Base-by-base conservation (phyloP, 30 jellyfish, hydroid and myxozoan species). In the Aurelia coerulea region DNA sequence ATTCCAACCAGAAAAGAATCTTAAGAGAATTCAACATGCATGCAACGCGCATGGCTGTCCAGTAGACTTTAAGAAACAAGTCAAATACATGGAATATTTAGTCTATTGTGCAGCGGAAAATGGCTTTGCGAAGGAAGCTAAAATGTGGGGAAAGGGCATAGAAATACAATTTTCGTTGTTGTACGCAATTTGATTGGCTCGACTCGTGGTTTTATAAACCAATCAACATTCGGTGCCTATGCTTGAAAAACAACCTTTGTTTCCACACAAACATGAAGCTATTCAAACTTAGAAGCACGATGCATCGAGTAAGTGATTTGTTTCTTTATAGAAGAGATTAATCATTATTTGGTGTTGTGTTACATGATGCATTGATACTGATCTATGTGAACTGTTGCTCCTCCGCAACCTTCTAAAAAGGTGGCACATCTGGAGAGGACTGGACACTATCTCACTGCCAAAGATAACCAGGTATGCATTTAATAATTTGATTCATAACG, bases 371-470 rank as follows among this genome's bases (percentile, higher is more conserved):
- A 80, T 71, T 88, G 96, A 78, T 72, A 79, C 89, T 89, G 97
- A 89, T 79, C 96, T 88, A 79, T 88, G 88, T 88, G 87, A 88
- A 88, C 89, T 86, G 91, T 88, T 88, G 96, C 96, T 88, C 96
- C 89, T 77, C 80, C 96, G 88, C 88, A 68, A 68, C 88, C 81
- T 79, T 73, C 83, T 69, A 71, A 56, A 88, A 88, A 96, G 99
- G 97, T 96, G 94, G 99, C 99, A 65, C 98, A 96, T 84, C 78
- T 96, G 97, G 99, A 96, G 86, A 88, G 98, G 88, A 82, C 97
- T 88, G 98, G 98, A 16, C 98, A 96, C 84, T 96, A 96, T 64
- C 90, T 91, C 73, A 96, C 99, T 39, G 98, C 79, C 60, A 96
- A 96, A 84, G 99, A 96, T 81, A 91, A 91, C 79, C 99, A 96